Conservation (phyloP, 2,113 vertebrate genomes). For the Laterallus jamaicensis region DNA sequence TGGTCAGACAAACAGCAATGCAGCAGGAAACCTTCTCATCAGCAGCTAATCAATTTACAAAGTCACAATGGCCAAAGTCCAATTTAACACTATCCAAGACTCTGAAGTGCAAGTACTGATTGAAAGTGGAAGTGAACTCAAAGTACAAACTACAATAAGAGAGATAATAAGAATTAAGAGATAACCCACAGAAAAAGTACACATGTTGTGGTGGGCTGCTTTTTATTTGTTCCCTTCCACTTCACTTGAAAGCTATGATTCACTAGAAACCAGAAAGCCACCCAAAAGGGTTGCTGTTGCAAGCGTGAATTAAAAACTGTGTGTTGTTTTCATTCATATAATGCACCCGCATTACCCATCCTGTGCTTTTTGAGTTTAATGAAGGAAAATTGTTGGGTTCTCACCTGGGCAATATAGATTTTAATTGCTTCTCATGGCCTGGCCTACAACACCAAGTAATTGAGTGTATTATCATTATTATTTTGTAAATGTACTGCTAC, state of each 20-base stretch:
- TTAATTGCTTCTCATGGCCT: not conserved
- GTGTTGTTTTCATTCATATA: not conserved
- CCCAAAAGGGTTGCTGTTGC: not conserved
- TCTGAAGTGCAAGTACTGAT: not conserved
- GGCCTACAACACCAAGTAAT: not conserved
- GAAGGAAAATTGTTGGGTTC: not conserved
- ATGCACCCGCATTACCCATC: not conserved
- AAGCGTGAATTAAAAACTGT: not conserved
- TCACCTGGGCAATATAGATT: not conserved
- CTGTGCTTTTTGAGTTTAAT: not conserved
- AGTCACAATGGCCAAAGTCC: not conserved
- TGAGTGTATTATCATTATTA: not conserved
- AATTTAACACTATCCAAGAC: not conserved
- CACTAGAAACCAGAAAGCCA: not conserved
- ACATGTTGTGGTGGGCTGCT: fast-evolving
- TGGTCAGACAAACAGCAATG: not conserved
- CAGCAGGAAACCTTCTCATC: not conserved
- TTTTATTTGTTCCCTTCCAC: not conserved
- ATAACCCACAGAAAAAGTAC: not conserved
- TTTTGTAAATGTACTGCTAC: not conserved
- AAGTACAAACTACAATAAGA: not conserved
- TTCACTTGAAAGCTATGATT: not conserved
- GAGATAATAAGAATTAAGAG: not conserved
- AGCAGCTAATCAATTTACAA: not conserved
- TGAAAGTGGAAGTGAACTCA: not conserved